These are phyloP conservation scores for Argyresthia albistria DNA, from an alignment of 2,888 invertebrate species.

Conservation along the genomic window DNA sequence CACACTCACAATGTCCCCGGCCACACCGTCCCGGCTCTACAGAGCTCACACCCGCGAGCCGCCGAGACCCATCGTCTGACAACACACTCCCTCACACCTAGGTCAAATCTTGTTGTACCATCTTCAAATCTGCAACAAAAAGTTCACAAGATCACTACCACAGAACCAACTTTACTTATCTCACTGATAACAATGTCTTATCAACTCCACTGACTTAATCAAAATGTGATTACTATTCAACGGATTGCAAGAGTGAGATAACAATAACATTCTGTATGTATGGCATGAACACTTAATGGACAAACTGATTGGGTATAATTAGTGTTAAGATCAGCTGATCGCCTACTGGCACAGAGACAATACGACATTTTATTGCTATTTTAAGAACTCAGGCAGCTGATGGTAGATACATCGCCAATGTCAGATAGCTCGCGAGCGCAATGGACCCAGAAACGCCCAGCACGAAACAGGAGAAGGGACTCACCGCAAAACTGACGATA, in stretches of 20 bases:
- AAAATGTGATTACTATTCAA: constrained; percentile 20
- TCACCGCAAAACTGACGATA: constrained; percentile 67
- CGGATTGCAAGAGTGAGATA: too few relatives aligned
- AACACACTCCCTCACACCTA: constrained; percentile 39
- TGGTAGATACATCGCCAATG: constrained; percentile 54
- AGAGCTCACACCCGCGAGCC: constrained; percentile 53
- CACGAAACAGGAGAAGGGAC: constrained; percentile 11
- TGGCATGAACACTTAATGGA: constrained; percentile 8
- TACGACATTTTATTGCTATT: constrained; percentile 67
- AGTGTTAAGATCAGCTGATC: constrained; percentile 64
- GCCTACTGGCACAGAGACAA: constrained; percentile 57
- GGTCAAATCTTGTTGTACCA: constrained; percentile 73
- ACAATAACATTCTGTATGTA: neutral
- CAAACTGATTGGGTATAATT: constrained; percentile 60
- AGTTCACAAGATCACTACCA: constrained; percentile 18
- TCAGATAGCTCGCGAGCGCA: constrained; percentile 30
- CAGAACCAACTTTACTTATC: constrained; percentile 30
- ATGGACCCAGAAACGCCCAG: too few relatives aligned
- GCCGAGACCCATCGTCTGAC: constrained; percentile 27
- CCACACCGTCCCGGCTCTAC: constrained; percentile 33
- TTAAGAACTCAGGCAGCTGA: constrained; percentile 66
- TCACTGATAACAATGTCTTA: constrained; percentile 29
- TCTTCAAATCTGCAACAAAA: constrained; percentile 59
- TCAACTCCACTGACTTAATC: constrained; percentile 29
- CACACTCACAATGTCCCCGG: constrained; percentile 30